A percentile compares a stretch with the other conserved stretches of the same genome.
Evolutionary conservation across 2,888 invertebrate genomes (phyloP).

Genomic region (Schizotus pectinicornis): DNA sequence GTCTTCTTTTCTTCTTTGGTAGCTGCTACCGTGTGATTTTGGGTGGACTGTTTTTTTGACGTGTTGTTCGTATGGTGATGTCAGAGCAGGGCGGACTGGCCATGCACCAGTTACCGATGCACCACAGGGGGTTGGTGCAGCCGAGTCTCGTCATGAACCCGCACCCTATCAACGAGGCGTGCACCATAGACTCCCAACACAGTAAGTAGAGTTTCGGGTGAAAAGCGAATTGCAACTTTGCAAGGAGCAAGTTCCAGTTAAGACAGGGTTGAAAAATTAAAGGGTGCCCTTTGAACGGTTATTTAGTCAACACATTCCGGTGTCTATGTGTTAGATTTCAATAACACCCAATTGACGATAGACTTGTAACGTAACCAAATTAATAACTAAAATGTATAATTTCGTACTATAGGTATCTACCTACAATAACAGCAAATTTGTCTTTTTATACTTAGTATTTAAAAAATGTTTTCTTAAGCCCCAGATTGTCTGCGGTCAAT

Average conservation of each 20-base stretch:
- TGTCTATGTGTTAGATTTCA: no score
- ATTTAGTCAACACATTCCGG: background rate
- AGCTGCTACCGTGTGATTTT: conserved; percentile 20
- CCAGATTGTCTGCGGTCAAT: no score
- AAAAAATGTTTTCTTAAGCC: no score
- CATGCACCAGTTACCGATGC: conserved; percentile 69
- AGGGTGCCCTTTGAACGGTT: background rate
- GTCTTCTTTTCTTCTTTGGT: conserved; percentile 5
- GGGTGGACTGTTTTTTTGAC: conserved; percentile 38
- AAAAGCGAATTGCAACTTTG: background rate
- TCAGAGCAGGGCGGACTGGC: conserved; percentile 71
- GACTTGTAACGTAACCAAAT: no score
- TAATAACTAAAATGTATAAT: no score
- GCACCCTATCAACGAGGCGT: conserved; percentile 53
- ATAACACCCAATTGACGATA: no score
- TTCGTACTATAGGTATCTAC: no score
- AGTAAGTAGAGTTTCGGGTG: conserved; percentile 48
- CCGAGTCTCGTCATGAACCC: conserved; percentile 68
- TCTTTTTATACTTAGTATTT: no score
- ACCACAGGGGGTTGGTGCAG: conserved; percentile 64
- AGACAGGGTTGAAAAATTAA: background rate
- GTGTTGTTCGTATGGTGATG: conserved; percentile 66
- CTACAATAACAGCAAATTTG: no score
- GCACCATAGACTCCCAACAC: conserved; percentile 55
- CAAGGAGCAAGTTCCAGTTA: background rate